Conservation (phyloP, 2,113 vertebrate genomes). For the Lycocorax pyrrhopterus region DNA sequence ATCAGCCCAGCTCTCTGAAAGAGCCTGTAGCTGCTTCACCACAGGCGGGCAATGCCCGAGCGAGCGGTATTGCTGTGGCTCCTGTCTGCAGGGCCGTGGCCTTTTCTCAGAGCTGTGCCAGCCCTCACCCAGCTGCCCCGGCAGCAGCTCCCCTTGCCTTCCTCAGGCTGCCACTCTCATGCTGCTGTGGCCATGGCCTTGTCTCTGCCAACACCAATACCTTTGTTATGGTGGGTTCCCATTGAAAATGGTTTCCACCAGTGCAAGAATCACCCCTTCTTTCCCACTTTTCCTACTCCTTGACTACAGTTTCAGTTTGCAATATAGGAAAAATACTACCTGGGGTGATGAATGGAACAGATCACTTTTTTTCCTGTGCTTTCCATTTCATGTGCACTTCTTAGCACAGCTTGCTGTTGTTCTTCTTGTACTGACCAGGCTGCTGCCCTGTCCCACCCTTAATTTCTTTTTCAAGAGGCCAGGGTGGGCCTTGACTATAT, state of each 20-base stretch:
- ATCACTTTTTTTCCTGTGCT: neutral
- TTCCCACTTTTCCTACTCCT: neutral
- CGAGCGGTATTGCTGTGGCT: rapidly evolving
- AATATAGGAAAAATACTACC: neutral
- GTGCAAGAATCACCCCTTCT: neutral
- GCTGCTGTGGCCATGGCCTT: neutral
- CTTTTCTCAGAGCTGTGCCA: neutral
- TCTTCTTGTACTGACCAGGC: neutral
- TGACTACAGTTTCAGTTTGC: neutral
- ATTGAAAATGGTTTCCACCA: neutral
- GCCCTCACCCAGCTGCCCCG: neutral
- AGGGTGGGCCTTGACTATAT: neutral
- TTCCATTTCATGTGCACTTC: neutral
- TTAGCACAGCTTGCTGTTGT: neutral
- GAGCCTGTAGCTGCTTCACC: neutral
- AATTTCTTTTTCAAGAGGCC: neutral
- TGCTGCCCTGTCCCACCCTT: neutral
- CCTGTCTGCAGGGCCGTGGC: neutral
- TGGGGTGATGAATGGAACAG: neutral
- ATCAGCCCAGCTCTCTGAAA: neutral
- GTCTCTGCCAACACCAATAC: neutral
- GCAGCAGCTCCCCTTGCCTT: neutral
- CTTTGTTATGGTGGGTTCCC: too few relatives aligned
- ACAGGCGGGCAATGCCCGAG: rapidly evolving
- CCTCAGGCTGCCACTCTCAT: neutral